These are phyloP conservation scores for Corythoichthys intestinalis DNA, from an alignment of 2,113 vertebrate genomes.

Conservation along the genomic window DNA sequence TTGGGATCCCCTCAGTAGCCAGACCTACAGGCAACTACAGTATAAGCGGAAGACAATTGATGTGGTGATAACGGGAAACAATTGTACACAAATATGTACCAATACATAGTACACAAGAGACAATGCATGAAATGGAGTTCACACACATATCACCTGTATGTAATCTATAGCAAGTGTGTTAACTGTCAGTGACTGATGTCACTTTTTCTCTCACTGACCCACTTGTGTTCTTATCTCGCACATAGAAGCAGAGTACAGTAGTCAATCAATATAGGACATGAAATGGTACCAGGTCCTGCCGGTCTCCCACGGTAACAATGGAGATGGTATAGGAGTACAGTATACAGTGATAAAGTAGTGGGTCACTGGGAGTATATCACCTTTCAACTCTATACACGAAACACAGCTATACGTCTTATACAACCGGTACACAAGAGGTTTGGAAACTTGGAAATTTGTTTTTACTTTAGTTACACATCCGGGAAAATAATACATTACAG, in stretches of 20 bases:
- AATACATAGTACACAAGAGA: background rate
- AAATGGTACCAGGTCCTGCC: slow-evolving; percentile 15
- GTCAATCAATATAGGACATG: slow-evolving; percentile 7
- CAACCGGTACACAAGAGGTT: background rate
- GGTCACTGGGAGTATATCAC: slow-evolving; percentile 19
- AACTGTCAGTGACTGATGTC: slow-evolving; percentile 34
- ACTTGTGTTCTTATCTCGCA: slow-evolving; percentile 23
- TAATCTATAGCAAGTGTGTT: slow-evolving; percentile 9
- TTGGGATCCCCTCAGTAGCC: no score
- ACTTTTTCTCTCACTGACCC: slow-evolving; percentile 29
- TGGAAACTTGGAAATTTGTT: background rate
- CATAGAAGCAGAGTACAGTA: slow-evolving; percentile 15
- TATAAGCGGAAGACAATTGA: no score
- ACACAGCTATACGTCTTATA: background rate
- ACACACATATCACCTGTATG: background rate
- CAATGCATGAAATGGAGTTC: slow-evolving; percentile 1
- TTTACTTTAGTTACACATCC: background rate
- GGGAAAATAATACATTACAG: background rate
- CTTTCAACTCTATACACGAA: slow-evolving; percentile 14
- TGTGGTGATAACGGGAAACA: background rate
- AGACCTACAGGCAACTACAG: no score
- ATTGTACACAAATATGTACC: slow-evolving; percentile 4
- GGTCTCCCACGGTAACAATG: slow-evolving; percentile 29
- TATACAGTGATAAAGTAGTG: slow-evolving; percentile 15
- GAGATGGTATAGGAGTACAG: slow-evolving; percentile 19